Base-by-base conservation (phyloP, 1,140 invertebrate genomes). In the Onthophagus taurus region DNA sequence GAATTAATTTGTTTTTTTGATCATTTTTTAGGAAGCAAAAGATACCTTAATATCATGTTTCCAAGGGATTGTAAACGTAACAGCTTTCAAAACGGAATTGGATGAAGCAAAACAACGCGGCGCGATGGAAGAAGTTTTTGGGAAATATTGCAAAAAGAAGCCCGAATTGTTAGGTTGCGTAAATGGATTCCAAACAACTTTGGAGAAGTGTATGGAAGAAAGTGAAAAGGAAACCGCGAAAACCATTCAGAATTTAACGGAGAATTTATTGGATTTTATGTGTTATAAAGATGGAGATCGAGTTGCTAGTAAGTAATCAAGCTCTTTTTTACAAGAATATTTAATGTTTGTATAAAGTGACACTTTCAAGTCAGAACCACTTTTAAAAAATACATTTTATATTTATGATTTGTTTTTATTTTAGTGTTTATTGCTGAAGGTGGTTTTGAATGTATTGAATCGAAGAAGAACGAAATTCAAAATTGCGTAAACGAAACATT, bases 231-330 rank as follows among this genome's bases (percentile, higher is more conserved):
- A 69, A 6, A 75, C 68, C 31, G 65, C 74, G 5, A 69, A 73
- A 30, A 72, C 75, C 1, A 59, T 83, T 2, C 56, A 74, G 37
- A 80, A 81, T 43, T 71, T 86, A 9, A 75, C 77, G 0, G 70
- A 79, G 4, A 75, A 79, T 6, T 52, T 86, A 0, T 53, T 80
- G 0, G 71, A 77, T 19, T 89, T 88, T 52, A 67, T 80, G 13
- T 88, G 85, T 55, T 75, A 68, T 38, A 84, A 83, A 48, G 83
- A 85, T 49, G 85, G 85, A 4, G 83, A 88, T 59, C 75, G 83
- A 49, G 81, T 89, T 54, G 83, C 84, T 2, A 67, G 82, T 84
- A 65, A 72, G 78, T 75, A 47, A 34, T 39, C 6, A 26, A 6
- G n/a, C n/a, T 26, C n/a, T 26, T 6, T n/a, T n/a, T 7, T 26